Conservation (phyloP, 1,140 invertebrate genomes). For the Leptinotarsa lineolata region DNA sequence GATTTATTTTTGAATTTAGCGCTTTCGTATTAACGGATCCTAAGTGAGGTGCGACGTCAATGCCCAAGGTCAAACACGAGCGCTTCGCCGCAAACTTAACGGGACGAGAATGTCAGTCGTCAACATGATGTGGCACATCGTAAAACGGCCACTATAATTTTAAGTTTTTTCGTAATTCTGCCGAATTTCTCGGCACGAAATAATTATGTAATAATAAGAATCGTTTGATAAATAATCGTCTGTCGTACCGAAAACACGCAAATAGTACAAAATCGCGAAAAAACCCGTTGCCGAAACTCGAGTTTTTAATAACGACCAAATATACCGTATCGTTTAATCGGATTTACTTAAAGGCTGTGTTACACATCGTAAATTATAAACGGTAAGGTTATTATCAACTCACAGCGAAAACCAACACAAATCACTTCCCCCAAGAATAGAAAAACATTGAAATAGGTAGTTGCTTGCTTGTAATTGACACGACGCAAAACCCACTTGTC, state of each 20-base stretch:
- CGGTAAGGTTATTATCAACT: slow-evolving; percentile 45
- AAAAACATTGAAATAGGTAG: slow-evolving; percentile 21
- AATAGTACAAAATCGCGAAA: slow-evolving; percentile 41
- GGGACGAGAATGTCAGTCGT: slow-evolving; percentile 49
- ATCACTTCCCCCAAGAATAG: slow-evolving; percentile 10
- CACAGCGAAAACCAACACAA: slow-evolving; percentile 11
- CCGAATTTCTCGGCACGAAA: slow-evolving; percentile 49
- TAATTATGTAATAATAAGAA: slow-evolving; percentile 54
- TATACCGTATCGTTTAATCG: slow-evolving; percentile 52
- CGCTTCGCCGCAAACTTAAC: slow-evolving; percentile 47
- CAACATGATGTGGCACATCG: slow-evolving; percentile 58
- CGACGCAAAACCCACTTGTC: slow-evolving; percentile 38
- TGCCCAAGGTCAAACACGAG: slow-evolving; percentile 30
- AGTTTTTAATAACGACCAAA: slow-evolving; percentile 49
- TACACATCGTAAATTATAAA: slow-evolving; percentile 53
- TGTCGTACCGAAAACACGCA: slow-evolving; percentile 48
- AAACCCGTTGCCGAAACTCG: slow-evolving; percentile 43
- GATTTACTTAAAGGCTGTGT: slow-evolving; percentile 54
- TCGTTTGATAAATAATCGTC: slow-evolving; percentile 50
- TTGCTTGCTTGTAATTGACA: slow-evolving; percentile 23
- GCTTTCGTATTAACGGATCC: slow-evolving; percentile 13
- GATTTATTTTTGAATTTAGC: slow-evolving; percentile 34
- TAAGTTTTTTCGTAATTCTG: slow-evolving; percentile 51
- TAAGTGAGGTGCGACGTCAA: slow-evolving; percentile 23
- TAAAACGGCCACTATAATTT: slow-evolving; percentile 48